Percentiles rank a stretch among this genome's conserved stretches.
Conservation (phyloP, 2,797 vertebrate genomes). For the Lagocephalus sceleratus region DNA sequence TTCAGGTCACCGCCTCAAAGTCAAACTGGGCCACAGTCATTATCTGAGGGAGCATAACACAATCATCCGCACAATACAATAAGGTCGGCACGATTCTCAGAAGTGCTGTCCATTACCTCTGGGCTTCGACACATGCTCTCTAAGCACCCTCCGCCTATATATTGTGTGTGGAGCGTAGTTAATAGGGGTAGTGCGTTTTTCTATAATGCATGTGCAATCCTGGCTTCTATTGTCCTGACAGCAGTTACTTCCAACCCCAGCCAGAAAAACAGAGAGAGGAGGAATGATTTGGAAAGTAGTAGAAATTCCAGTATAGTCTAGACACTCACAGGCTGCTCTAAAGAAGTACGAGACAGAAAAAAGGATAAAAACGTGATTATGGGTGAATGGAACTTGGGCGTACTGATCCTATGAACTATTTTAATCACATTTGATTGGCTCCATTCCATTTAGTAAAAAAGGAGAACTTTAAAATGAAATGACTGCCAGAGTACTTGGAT, state of each 20-base stretch:
- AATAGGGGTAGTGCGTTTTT: slow-evolving; percentile 54
- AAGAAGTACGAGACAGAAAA: background rate
- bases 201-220: slow-evolving; percentile 39
- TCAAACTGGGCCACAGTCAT: slow-evolving; percentile 82
- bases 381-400: slow-evolving; percentile 36
- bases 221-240: slow-evolving; percentile 25
- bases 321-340: background rate
- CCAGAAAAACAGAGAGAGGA: slow-evolving; percentile 23
- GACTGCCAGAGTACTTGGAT: slow-evolving; percentile 12
- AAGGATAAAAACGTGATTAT: slow-evolving; percentile 9
- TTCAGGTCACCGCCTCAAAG: slow-evolving; percentile 83
- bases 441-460: background rate
- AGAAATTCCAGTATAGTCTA: slow-evolving; percentile 7
- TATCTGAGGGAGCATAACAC: slow-evolving; percentile 78
- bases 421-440: slow-evolving; percentile 49
- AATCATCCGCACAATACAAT: slow-evolving; percentile 82
- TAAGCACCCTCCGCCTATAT: slow-evolving; percentile 19
- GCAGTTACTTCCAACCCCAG: slow-evolving; percentile 12
- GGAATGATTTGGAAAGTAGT: slow-evolving; percentile 7
- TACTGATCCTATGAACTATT: slow-evolving; percentile 29
- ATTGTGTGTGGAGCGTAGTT: slow-evolving; percentile 46
- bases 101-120: slow-evolving; percentile 77
- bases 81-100: slow-evolving; percentile 77
- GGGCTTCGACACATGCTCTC: slow-evolving; percentile 61
- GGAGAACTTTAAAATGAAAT: slow-evolving; percentile 27